Base-by-base conservation (phyloP, 1,140 invertebrate genomes). In the Plutomurus gul region DNA sequence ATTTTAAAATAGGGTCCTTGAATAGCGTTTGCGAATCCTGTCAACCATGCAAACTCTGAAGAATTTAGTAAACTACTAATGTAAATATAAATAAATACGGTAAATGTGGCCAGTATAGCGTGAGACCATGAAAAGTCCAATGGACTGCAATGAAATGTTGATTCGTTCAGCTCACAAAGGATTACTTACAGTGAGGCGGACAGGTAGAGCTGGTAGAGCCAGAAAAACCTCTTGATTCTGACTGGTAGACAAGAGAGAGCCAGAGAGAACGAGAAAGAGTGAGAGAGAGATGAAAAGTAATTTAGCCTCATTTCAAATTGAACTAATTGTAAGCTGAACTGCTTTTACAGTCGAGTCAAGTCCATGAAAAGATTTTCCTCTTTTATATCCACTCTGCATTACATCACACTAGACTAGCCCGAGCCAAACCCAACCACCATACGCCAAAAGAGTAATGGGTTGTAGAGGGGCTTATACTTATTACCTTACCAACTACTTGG, bases 301-400 rank as follows among this genome's bases (percentile, higher is more conserved):
- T 33, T 65, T 30, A 65, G 56, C 13, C 56, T 65, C 56, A 65
- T 65, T 65, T 65, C 13, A 65, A 65, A 65, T 65, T 65, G 56
- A 65, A 65, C 56, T 30, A 33, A 65, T n/a, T 65, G 27, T 65
- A 30, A 65, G 27, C 30, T 16, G 25, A 16, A 65, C 22, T 10
- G 25, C 51, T 60, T 60, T 60, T n/a, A 13, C 10, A 36, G 30
- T 65, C 25, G 36, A 65, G 56, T 65, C 27, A 30, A 65, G 56
- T 27, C 56, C 56, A 65, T 65, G 56, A 65, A 65, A 65, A 65
- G 56, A 65, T 65, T 65, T 65, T n/a, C 13, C 51, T 30, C 30
- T 65, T 56, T 27, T 8, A 22, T 27, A 11, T 33, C 27, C 56
- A 3, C 7, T 43, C n/a, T 43, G n/a, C 39, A 43, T 43, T n/a